Percentiles rank a stretch among this genome's conserved stretches.
phyloP scores from a whole-genome alignment of 2,113 vertebrate species.

The Cyanoramphus novaezelandiae region DNA sequence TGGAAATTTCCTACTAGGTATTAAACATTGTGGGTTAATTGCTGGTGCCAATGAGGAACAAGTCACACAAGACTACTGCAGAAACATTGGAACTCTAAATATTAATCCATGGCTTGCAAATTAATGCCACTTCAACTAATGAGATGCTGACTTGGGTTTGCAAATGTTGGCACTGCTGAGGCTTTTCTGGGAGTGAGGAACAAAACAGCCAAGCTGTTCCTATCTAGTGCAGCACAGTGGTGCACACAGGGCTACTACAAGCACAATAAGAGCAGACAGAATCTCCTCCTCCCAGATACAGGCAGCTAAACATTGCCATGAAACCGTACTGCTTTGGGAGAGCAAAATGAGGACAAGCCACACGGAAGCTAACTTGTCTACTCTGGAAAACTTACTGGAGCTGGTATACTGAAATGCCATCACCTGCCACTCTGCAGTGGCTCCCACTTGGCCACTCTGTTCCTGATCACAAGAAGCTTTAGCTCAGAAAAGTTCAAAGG shows the following conservation, averaged over 20 bases:
- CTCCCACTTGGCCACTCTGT: background rate
- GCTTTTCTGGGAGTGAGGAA: background rate
- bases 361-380: background rate
- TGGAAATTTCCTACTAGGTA: background rate
- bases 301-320: background rate
- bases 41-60: background rate
- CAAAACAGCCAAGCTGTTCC: background rate
- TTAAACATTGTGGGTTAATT: background rate
- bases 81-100: background rate
- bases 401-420: background rate
- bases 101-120: conserved; percentile 3
- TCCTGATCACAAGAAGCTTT: background rate
- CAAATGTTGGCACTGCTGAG: background rate
- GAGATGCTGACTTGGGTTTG: background rate
- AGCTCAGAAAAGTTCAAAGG: background rate
- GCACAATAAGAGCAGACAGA: background rate
- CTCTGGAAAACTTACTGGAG: background rate
- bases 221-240: background rate
- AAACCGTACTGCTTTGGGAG: background rate
- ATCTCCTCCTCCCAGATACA: background rate
- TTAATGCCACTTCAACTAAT: background rate
- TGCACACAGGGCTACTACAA: background rate
- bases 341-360: background rate
- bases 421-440: background rate
- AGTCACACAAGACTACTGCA: background rate